A percentile compares a stretch with the other conserved stretches of the same genome.
Conservation (phyloP, 2,113 vertebrate species). For the Semnopithecus entellus region DNA sequence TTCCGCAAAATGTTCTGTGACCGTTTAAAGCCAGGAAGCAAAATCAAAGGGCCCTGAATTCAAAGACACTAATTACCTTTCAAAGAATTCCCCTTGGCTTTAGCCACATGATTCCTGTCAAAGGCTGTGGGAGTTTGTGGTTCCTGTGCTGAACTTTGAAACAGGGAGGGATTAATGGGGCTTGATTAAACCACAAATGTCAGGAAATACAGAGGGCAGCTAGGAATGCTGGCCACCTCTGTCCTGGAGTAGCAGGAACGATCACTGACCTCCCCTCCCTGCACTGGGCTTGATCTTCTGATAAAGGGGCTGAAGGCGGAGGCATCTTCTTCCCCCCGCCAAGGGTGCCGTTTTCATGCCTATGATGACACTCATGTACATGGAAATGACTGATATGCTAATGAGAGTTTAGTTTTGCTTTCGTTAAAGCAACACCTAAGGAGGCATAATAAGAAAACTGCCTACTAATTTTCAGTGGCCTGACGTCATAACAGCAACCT, state of each 20-base stretch:
- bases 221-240: conserved; percentile 55
- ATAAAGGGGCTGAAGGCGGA: not conserved
- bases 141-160: conserved; percentile 74
- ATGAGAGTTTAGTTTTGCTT: not conserved
- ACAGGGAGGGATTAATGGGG: conserved; percentile 68
- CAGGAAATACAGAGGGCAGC: conserved; percentile 70
- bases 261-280: not conserved
- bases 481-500: not conserved
- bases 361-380: not conserved
- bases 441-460: not conserved
- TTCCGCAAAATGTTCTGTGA: conserved; percentile 71
- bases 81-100: conserved; percentile 74
- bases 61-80: conserved; percentile 81
- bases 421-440: not conserved
- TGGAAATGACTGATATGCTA: not conserved
- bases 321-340: not conserved
- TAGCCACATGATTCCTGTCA: conserved; percentile 64
- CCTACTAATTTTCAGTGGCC: not conserved
- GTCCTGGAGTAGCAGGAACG: not conserved
- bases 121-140: conserved; percentile 73
- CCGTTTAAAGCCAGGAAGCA: conserved; percentile 74
- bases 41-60: conserved; percentile 77
- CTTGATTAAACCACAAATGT: conserved; percentile 77
- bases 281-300: not conserved
- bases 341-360: not conserved